Conservation (phyloP, 2,888 invertebrate genomes). For the Xanthorhoe spadicearia region DNA sequence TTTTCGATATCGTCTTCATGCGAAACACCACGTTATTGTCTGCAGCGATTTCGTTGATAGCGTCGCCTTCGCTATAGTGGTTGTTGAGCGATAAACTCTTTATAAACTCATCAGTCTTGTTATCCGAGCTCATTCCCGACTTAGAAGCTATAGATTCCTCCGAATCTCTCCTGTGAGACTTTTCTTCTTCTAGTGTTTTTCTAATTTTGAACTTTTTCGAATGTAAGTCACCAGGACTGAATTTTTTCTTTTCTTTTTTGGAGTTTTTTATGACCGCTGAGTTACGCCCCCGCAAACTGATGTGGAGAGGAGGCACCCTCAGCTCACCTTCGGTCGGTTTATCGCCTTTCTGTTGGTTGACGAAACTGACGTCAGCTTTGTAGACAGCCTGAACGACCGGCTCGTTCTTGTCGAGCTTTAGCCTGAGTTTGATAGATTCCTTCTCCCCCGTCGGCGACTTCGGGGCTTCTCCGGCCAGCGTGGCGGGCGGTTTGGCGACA, state of each 20-base stretch:
- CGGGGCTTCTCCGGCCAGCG: slow-evolving; percentile 61
- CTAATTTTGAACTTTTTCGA: slow-evolving; percentile 84
- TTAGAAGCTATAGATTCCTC: slow-evolving; percentile 67
- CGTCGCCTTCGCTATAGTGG: slow-evolving; percentile 67
- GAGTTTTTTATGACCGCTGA: slow-evolving; percentile 93
- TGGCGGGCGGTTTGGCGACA: slow-evolving; percentile 56
- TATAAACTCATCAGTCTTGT: slow-evolving; percentile 77
- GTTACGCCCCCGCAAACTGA: slow-evolving; percentile 93
- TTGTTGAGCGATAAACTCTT: slow-evolving; percentile 74
- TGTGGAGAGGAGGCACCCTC: slow-evolving; percentile 94
- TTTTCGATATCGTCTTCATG: slow-evolving; percentile 80
- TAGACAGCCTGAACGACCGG: slow-evolving; percentile 91
- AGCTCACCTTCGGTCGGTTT: slow-evolving; percentile 87
- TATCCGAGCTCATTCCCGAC: slow-evolving; percentile 67
- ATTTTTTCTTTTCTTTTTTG: slow-evolving; percentile 87
- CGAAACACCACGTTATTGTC: slow-evolving; percentile 76
- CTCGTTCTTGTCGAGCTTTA: slow-evolving; percentile 93
- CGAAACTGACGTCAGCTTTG: slow-evolving; percentile 91
- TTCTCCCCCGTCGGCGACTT: slow-evolving; percentile 76
- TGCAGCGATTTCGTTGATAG: slow-evolving; percentile 74
- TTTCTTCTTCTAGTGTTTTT: slow-evolving; percentile 73
- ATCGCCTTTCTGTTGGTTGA: slow-evolving; percentile 83
- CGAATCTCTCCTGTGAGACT: slow-evolving; percentile 68
- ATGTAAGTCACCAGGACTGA: slow-evolving; percentile 76
- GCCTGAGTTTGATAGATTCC: slow-evolving; percentile 92